Percentiles rank a stretch among this genome's conserved stretches.
These are phyloP conservation scores for Saccostrea cuccullata DNA, from an alignment of 1,140 invertebrate genomes.

Conservation along the genomic window DNA sequence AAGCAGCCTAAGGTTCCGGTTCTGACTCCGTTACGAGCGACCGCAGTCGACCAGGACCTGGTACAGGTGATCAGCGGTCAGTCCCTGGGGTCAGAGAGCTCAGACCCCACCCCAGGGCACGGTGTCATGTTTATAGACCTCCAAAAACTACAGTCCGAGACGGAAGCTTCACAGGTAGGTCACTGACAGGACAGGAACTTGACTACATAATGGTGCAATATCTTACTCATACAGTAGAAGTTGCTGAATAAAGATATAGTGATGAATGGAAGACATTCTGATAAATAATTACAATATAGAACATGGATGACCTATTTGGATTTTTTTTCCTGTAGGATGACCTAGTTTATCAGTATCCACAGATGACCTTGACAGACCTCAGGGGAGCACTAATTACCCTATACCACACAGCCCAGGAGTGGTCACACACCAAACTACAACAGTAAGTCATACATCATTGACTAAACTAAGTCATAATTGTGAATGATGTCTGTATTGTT, in stretches of 20 bases:
- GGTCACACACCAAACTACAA: constrained; percentile 36
- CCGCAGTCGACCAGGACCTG: constrained; percentile 21
- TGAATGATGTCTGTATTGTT: too few relatives aligned
- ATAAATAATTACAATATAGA: too few relatives aligned
- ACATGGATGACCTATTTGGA: neutral
- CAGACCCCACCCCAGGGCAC: neutral
- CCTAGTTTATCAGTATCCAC: constrained; percentile 42
- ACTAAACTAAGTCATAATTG: too few relatives aligned
- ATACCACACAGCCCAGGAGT: constrained; percentile 40
- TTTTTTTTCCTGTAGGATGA: constrained; percentile 42
- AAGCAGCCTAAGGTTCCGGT: constrained; percentile 41
- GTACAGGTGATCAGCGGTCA: constrained; percentile 29
- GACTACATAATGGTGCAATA: too few relatives aligned
- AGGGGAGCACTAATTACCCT: constrained; percentile 52
- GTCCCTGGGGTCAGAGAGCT: neutral
- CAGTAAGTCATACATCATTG: constrained; percentile 15
- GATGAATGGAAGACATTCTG: too few relatives aligned
- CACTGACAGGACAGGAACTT: neutral
- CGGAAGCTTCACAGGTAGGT: constrained; percentile 46
- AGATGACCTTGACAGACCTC: constrained; percentile 16
- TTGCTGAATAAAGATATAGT: too few relatives aligned
- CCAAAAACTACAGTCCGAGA: constrained; percentile 52
- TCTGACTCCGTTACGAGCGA: neutral
- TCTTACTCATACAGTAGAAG: too few relatives aligned
- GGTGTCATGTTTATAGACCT: constrained; percentile 44